phyloP scores from a whole-genome alignment of 2,888 invertebrate genomes.

The Tetragonula carbonaria region DNA sequence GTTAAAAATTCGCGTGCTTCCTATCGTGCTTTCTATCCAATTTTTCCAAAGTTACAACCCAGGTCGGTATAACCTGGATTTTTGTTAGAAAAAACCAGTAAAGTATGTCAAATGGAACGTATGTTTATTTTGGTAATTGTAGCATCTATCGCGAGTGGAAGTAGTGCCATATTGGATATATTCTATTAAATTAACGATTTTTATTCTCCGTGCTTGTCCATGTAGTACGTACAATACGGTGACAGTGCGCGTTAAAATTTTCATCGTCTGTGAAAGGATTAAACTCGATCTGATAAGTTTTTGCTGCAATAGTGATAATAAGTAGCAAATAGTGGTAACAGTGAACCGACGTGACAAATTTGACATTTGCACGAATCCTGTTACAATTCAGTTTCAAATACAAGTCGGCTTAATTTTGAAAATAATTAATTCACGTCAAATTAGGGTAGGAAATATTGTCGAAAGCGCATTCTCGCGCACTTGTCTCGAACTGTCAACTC shows the following conservation, averaged over 20 bases:
- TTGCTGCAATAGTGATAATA: neutral
- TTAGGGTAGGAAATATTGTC: neutral
- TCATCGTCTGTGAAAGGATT: neutral
- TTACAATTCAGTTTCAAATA: neutral
- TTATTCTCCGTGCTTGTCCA: neutral
- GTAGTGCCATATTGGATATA: neutral
- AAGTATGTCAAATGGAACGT: neutral
- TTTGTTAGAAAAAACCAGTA: neutral
- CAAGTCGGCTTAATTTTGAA: neutral
- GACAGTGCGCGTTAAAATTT: neutral
- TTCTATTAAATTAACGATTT: neutral
- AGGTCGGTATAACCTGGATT: neutral
- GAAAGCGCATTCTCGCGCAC: neutral
- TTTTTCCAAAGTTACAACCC: neutral
- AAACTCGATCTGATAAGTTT: neutral
- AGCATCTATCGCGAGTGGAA: neutral
- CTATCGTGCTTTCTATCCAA: neutral
- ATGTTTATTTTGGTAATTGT: neutral
- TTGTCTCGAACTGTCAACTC: slow-evolving; percentile 13
- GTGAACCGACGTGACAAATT: neutral
- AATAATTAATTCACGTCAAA: no score
- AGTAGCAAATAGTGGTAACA: neutral
- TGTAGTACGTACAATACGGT: neutral
- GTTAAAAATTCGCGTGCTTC: neutral
- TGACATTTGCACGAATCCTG: neutral